A percentile compares a stretch with the other conserved stretches of the same genome.
phyloP scores from a whole-genome alignment of 2,113 vertebrate species.

The Mesembrinibis cayennensis region DNA sequence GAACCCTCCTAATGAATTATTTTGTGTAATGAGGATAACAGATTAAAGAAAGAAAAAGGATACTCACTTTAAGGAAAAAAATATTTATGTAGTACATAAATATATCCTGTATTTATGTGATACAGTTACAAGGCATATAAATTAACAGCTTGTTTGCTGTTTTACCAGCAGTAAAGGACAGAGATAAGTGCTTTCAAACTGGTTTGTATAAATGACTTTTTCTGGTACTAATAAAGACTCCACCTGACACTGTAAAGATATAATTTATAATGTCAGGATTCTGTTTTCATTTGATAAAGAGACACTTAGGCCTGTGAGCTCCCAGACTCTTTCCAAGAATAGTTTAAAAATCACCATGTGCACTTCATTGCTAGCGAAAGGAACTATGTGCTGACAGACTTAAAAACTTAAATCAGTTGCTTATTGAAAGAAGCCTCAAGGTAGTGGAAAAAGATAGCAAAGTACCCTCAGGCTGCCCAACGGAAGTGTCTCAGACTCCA shows the following conservation, averaged over 20 bases:
- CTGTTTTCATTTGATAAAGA: background rate
- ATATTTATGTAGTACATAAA: background rate
- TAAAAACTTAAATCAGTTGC: background rate
- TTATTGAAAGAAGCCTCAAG: background rate
- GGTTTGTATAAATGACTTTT: background rate
- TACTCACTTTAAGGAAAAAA: background rate
- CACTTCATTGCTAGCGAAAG: background rate
- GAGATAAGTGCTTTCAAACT: background rate
- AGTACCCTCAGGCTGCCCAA: background rate
- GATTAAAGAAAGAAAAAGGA: background rate
- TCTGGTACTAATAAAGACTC: background rate
- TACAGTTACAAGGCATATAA: background rate
- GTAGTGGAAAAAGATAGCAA: background rate
- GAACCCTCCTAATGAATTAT: background rate
- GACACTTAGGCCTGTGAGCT: background rate
- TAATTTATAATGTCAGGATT: background rate
- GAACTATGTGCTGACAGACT: background rate
- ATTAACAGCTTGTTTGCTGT: background rate
- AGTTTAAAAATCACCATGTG: background rate
- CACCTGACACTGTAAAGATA: background rate
- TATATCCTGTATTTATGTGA: background rate
- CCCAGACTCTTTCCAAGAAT: background rate
- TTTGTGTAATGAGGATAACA: background rate
- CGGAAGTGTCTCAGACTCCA: background rate
- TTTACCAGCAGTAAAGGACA: background rate